Conservation (phyloP, 2,888 invertebrate genomes). For the Rotaria macrura region DNA sequence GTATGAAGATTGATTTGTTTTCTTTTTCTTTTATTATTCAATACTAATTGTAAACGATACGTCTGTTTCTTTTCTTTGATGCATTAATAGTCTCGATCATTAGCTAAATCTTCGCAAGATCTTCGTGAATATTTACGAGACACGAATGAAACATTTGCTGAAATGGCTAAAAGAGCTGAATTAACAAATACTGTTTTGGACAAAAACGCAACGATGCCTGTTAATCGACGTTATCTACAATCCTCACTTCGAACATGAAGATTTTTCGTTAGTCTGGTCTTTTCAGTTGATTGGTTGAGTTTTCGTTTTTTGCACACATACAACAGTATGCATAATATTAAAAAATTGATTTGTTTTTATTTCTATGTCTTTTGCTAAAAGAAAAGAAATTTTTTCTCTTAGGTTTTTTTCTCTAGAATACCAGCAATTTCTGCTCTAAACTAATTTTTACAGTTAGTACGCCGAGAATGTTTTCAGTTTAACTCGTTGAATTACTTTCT, state of each 20-base stretch:
- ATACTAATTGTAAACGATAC: too few species aligned
- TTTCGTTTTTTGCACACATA: background rate
- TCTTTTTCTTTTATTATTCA: background rate
- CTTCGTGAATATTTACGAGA: background rate
- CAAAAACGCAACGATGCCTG: background rate
- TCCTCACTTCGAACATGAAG: background rate
- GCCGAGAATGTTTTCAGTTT: background rate
- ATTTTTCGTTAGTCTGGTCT: background rate
- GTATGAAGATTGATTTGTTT: background rate
- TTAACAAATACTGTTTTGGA: background rate
- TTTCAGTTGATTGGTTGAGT: too few species aligned
- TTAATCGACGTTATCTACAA: background rate
- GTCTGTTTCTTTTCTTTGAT: background rate
- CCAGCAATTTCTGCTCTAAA: background rate
- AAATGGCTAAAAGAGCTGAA: background rate
- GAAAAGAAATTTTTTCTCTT: too few species aligned
- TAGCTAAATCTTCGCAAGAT: slow-evolving; percentile 16
- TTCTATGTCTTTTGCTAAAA: background rate
- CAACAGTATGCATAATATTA: background rate
- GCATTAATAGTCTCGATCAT: background rate
- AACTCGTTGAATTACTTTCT: background rate
- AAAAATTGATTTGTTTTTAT: background rate
- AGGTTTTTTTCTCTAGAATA: background rate
- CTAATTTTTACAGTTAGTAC: background rate
- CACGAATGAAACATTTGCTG: background rate